Evolutionary conservation across 2,113 vertebrate species (phyloP).

Genomic region (Ellobius talpinus): DNA sequence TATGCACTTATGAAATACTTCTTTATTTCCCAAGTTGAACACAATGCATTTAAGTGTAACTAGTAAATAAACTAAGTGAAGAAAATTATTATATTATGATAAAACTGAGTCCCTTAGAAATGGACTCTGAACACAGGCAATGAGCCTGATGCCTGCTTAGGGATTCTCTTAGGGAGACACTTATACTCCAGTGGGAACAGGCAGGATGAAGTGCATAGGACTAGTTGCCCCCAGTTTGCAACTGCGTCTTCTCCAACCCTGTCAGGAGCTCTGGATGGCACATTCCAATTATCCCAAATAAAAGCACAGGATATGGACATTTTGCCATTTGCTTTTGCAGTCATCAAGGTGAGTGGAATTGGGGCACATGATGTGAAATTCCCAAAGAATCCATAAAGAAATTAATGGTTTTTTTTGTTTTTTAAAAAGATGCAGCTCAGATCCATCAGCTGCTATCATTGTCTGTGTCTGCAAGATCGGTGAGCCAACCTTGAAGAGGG

Average conservation of each 20-base stretch:
- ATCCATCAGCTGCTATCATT: neutral
- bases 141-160: fast-evolving
- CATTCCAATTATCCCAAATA: neutral
- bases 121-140: neutral
- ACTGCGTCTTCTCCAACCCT: fast-evolving
- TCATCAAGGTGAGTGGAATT: neutral
- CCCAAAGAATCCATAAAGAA: neutral
- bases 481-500: neutral
- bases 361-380: neutral
- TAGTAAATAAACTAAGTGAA: neutral
- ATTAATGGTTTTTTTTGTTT: neutral
- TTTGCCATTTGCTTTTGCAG: no score
- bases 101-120: neutral
- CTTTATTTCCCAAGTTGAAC: neutral
- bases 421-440: neutral
- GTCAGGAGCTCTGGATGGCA: fast-evolving
- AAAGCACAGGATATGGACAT: neutral
- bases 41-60: neutral
- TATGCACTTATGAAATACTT: neutral
- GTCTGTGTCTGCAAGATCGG: fast-evolving
- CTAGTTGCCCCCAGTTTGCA: neutral
- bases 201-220: neutral
- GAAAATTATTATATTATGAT: neutral
- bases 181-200: no score
- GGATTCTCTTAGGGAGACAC: no score